Evolutionary conservation across 2,888 invertebrate genomes (phyloP).

Genomic region (Hypercompe scribonia): DNA sequence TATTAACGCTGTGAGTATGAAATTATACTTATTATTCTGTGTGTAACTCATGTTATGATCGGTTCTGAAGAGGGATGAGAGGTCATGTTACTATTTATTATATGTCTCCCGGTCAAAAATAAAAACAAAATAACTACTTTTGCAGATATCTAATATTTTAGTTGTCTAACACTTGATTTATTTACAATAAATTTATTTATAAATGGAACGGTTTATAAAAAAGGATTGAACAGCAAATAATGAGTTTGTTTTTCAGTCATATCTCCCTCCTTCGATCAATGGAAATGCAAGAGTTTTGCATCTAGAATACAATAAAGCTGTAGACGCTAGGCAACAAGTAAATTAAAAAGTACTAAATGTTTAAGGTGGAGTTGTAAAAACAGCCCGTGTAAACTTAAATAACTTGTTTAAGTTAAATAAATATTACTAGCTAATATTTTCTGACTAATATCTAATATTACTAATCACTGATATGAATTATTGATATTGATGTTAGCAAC

Average conservation of each 20-base stretch:
- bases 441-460: slow-evolving; percentile 30
- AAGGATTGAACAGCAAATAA: background rate
- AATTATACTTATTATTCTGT: background rate
- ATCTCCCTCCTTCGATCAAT: background rate
- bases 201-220: background rate
- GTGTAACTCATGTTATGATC: background rate
- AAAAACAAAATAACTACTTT: background rate
- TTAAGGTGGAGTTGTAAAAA: background rate
- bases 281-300: background rate
- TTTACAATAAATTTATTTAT: background rate
- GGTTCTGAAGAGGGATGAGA: background rate
- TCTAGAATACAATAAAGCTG: background rate
- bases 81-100: background rate
- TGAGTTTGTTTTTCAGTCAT: background rate
- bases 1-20: background rate
- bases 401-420: no score
- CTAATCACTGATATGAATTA: slow-evolving; percentile 20
- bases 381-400: no score
- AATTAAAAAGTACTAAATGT: background rate
- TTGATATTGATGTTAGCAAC: slow-evolving; percentile 16
- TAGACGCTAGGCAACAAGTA: background rate
- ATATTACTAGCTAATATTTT: slow-evolving; percentile 21
- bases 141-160: background rate
- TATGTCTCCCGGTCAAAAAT: background rate
- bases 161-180: background rate